Percentiles rank a stretch among this genome's conserved stretches.
Conservation (phyloP, 2,888 invertebrate genomes). For the Andrena camellia region DNA sequence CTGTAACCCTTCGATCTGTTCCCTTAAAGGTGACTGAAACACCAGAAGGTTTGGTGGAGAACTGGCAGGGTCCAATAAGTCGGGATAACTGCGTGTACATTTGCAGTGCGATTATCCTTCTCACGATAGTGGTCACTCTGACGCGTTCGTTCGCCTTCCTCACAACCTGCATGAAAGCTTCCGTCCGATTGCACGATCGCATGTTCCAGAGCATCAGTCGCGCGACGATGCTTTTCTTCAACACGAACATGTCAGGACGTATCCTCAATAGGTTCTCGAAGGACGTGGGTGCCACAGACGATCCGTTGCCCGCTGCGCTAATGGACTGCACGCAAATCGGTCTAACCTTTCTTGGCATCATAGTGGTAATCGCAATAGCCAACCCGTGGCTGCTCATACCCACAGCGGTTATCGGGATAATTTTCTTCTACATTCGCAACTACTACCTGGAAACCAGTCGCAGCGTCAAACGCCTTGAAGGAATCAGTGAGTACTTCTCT, state of each 20-base stretch:
- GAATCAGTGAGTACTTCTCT: slow-evolving; percentile 89
- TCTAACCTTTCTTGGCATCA: slow-evolving; percentile 92
- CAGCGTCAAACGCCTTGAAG: slow-evolving; percentile 93
- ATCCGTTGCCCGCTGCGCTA: slow-evolving; percentile 87
- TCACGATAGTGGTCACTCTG: slow-evolving; percentile 84
- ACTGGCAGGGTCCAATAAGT: slow-evolving; percentile 71
- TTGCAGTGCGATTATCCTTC: slow-evolving; percentile 85
- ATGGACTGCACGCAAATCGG: slow-evolving; percentile 91
- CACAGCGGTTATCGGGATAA: slow-evolving; percentile 89
- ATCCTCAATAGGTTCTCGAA: slow-evolving; percentile 96
- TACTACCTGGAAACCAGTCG: slow-evolving; percentile 93
- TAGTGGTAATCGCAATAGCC: slow-evolving; percentile 91
- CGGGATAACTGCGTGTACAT: slow-evolving; percentile 86
- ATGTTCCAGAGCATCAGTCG: slow-evolving; percentile 94
- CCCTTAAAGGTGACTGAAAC: slow-evolving; percentile 50
- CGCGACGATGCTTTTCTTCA: slow-evolving; percentile 95
- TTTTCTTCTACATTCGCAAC: slow-evolving; percentile 91
- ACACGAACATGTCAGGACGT: slow-evolving; percentile 93
- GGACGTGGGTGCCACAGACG: slow-evolving; percentile 92
- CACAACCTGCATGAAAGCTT: slow-evolving; percentile 91
- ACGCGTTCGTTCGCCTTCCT: slow-evolving; percentile 87
- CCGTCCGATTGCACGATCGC: slow-evolving; percentile 91
- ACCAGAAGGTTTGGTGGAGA: not conserved
- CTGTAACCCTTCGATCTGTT: not conserved
- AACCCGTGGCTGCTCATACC: slow-evolving; percentile 92